Base-by-base conservation (phyloP, 1,140 invertebrate species). In the Pinna nobilis region DNA sequence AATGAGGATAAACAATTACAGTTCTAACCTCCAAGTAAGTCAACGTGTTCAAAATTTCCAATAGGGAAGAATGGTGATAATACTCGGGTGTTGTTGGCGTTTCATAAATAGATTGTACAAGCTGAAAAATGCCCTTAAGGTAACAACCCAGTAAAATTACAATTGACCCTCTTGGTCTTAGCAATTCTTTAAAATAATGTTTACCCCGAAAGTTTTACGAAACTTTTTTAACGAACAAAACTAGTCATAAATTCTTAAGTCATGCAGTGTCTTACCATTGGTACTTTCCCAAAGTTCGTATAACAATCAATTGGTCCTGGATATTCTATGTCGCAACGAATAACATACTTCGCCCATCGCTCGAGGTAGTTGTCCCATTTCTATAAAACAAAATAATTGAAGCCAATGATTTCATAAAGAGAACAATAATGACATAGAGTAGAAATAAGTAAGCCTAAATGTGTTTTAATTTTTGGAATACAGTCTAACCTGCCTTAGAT, bases 281-380 rank as follows among this genome's bases (percentile, higher is more conserved):
- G 47, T 20, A 67, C 9, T 55, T 76, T 76, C n/a, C 63, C 76
- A 47, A 78, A 78, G 59, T 78, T 78, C 28, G 76, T 74, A 64
- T 70, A 74, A 11, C 67, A 47, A 33, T 41, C 47, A 20, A 53
- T 51, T 18, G 76, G 76, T 44, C 76, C 76, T 3, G 76, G 76
- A 30, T 78, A 78, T 57, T 78, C 76, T n/a, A 51, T 63, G 37
- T 74, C 68, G 49, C 76, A 78, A 13, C 76, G 60, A 28, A 78
- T 74, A 1, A 78, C 59, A 33, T 78, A 78, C 23, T 59, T 60
- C 1, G 71, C 72, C 76, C 76, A 78, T 39, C 57, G 53, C 60
- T 68, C 61, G 30, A 78, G 23, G 18, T 70, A 47, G 18, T 39
- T 47, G 57, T 57, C 74, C 76, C 76, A 78, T 55, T 51, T 47